phyloP scores from a whole-genome alignment of 2,888 invertebrate species.

The Netelia fuscicornis region DNA sequence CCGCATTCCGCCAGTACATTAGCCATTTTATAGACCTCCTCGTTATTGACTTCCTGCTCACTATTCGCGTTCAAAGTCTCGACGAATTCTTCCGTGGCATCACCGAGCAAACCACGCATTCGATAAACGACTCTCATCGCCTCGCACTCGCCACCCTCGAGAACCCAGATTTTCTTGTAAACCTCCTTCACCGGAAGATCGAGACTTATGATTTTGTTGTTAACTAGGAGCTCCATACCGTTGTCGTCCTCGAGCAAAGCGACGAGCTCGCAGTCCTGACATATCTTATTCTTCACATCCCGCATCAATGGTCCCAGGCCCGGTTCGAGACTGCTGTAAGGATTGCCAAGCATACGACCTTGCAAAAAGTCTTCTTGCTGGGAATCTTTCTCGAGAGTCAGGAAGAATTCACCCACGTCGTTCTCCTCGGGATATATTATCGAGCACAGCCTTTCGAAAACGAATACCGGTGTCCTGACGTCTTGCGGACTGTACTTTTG shows the following conservation, averaged over 20 bases:
- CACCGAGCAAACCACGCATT: slow-evolving; percentile 98
- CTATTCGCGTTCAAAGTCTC: slow-evolving; percentile 95
- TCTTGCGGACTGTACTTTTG: slow-evolving; percentile 96
- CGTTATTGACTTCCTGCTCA: slow-evolving; percentile 96
- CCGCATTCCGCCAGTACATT: slow-evolving; percentile 93
- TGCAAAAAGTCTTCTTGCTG: slow-evolving; percentile 99
- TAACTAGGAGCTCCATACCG: slow-evolving; percentile 98
- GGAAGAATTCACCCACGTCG: slow-evolving; percentile 98
- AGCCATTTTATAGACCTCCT: slow-evolving; percentile 96
- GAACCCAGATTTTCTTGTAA: slow-evolving; percentile 91
- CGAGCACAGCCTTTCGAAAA: slow-evolving; percentile 98
- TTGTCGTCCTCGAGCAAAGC: slow-evolving; percentile 99
- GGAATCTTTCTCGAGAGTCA: slow-evolving; percentile 98
- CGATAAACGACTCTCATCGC: slow-evolving; percentile 99
- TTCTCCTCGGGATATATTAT: slow-evolving; percentile 99
- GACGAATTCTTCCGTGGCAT: slow-evolving; percentile 99
- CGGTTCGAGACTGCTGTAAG: slow-evolving; percentile 96
- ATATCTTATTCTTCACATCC: slow-evolving; percentile 99
- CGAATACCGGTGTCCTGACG: slow-evolving; percentile 98
- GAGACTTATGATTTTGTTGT: slow-evolving; percentile 98
- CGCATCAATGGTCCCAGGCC: slow-evolving; percentile 99
- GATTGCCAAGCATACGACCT: slow-evolving; percentile 98
- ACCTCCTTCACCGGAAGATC: slow-evolving; percentile 98
- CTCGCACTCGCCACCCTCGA: slow-evolving; percentile 95
- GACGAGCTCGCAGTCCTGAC: slow-evolving; percentile 99